Percentiles rank a stretch among this genome's conserved stretches.
These are phyloP conservation scores for Sebastiscus albofasciatus DNA, from an alignment of 2,797 vertebrate species.

Conservation along the genomic window DNA sequence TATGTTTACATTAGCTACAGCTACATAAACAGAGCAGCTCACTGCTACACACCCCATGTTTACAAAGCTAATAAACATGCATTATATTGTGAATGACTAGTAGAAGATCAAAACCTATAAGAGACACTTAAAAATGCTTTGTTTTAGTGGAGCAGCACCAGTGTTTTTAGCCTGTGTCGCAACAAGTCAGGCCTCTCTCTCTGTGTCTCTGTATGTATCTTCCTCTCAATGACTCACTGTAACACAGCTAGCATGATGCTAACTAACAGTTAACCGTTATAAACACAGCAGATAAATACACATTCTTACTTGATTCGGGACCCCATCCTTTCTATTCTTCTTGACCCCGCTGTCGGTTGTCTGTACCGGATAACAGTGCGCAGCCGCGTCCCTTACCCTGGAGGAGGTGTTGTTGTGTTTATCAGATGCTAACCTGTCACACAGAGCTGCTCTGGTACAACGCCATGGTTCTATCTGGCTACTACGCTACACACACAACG, in stretches of 20 bases:
- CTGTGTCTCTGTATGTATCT: not conserved
- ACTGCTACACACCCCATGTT: no score
- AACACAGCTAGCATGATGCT: slow-evolving; percentile 16
- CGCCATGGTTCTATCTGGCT: slow-evolving; percentile 70
- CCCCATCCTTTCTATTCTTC: slow-evolving; percentile 72
- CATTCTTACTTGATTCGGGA: slow-evolving; percentile 84
- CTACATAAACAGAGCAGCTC: not conserved
- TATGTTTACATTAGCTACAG: slow-evolving; percentile 23
- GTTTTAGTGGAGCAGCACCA: not conserved
- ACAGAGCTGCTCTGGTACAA: slow-evolving; percentile 42
- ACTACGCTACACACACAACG: slow-evolving; percentile 22
- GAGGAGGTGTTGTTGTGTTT: slow-evolving; percentile 42
- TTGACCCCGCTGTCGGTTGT: slow-evolving; percentile 39
- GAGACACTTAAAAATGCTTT: not conserved
- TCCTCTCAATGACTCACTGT: slow-evolving; percentile 37
- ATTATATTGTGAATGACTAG: not conserved
- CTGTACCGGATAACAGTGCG: slow-evolving; percentile 30
- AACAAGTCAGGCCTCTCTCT: slow-evolving; percentile 77
- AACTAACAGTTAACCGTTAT: no score
- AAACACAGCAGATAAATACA: not conserved
- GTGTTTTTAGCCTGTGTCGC: slow-evolving; percentile 68
- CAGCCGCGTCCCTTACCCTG: slow-evolving; percentile 58
- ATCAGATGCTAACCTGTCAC: slow-evolving; percentile 69
- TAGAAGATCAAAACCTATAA: not conserved
- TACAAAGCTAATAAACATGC: not conserved